Base-by-base conservation (phyloP, 64 coral and sea anemone species). In the Montipora sp. region DNA sequence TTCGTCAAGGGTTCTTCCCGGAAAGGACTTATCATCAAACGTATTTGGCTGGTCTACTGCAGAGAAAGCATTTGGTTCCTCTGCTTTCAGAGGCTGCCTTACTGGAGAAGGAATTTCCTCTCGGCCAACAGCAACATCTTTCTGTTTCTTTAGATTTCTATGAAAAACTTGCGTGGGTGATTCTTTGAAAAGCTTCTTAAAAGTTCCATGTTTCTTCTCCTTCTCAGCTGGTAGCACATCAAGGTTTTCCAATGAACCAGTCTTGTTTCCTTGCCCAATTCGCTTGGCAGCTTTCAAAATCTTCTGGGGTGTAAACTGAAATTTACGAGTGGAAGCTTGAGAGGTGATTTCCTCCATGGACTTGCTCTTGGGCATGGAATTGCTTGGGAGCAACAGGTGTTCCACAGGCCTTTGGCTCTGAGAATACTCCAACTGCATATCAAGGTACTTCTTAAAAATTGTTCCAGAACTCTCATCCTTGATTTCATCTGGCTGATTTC, bases 231-330 rank as follows among this genome's bases (percentile, higher is more conserved):
- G n/a, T 7, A 22, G 63, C n/a, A 4, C 11, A 5, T 85, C 82
- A 47, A 72, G 82, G 16, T 9, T 50, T 63, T 85, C 46, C 7
- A 48, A 4, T 11, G 82, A 85, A 19, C 46, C 65, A 70, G 46
- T 72, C 19, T 71, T 85, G 15, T n/a, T 72, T 13, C 82, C 82
- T 20, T 83, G 80, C 22, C 80, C 80, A 67, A 85, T 71, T 49
- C 61, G 61, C 43, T 84, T 84, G 43, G 81, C 61, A 71, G 61
- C 82, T 49, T 85, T 63, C 61, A 85, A 72, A 71, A 85, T 85
- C 82, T 50, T 85, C 47, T 72, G n/a, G 22, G 82, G 82, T 16
- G 19, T 85, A 45, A 85, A 72, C 61, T 70, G 45, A 11, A 85
- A 71, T 63, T 85, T 85, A 19, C 45, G 49, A 45, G 16, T 70